Percentiles rank a stretch among this genome's conserved stretches.
Evolutionary conservation across 2,113 vertebrate genomes (phyloP).

Genomic region (Charadrius vociferus): DNA sequence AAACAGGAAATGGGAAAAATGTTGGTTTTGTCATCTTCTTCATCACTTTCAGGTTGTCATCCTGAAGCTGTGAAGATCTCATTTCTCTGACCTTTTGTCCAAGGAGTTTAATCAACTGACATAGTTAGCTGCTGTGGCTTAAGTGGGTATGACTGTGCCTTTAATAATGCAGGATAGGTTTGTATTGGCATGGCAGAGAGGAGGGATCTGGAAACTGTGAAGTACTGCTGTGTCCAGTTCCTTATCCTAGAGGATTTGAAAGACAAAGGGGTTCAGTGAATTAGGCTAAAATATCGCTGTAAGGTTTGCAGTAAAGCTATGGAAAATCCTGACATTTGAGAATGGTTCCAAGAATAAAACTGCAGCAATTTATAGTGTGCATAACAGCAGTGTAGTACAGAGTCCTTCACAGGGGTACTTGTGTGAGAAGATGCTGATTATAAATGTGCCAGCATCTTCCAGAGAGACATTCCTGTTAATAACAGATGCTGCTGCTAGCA

Average conservation of each 20-base stretch:
- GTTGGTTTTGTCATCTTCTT: neutral
- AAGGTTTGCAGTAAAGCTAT: neutral
- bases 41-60: neutral
- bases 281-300: neutral
- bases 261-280: neutral
- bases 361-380: neutral
- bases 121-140: neutral
- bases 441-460: neutral
- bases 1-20: neutral
- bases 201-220: neutral
- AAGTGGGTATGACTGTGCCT: neutral
- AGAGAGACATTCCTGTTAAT: neutral
- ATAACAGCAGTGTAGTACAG: neutral
- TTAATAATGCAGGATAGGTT: neutral
- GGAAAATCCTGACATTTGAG: neutral
- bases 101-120: neutral
- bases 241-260: neutral
- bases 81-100: neutral
- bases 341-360: neutral
- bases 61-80: neutral
- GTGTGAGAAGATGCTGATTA: neutral
- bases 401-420: neutral
- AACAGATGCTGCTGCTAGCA: neutral
- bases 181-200: neutral
- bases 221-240: neutral